phyloP scores from a whole-genome alignment of 2,888 invertebrate species.

The Teleiodes luculella region DNA sequence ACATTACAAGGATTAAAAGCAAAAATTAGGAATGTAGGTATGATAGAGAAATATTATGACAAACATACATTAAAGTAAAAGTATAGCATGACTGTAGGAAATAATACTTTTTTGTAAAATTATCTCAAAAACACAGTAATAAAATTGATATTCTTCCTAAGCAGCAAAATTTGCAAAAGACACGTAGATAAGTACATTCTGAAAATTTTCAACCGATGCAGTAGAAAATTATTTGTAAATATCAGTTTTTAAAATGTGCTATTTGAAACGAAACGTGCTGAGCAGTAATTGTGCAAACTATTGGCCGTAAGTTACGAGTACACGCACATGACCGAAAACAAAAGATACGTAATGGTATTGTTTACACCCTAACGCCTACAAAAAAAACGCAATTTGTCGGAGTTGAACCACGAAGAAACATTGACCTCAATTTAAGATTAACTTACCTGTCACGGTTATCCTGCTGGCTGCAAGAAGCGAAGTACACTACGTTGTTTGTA shows the following conservation, averaged over 20 bases:
- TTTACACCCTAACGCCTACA: constrained; percentile 36
- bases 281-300: constrained; percentile 34
- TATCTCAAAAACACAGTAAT: no score
- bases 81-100: no score
- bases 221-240: no score
- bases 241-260: no score
- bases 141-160: no score
- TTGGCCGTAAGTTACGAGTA: constrained; percentile 29
- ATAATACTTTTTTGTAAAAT: no score
- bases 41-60: background rate
- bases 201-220: no score
- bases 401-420: constrained; percentile 37
- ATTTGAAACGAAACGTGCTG: constrained; percentile 14
- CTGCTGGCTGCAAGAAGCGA: constrained; percentile 43
- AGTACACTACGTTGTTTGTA: constrained; percentile 59
- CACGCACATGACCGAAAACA: constrained; percentile 49
- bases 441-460: constrained; percentile 66
- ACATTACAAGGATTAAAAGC: background rate
- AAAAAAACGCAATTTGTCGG: constrained; percentile 21
- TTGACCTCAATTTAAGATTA: constrained; percentile 53
- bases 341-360: constrained; percentile 49
- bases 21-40: background rate
- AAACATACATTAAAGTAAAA: no score
- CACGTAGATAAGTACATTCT: no score
- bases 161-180: background rate